phyloP scores from a whole-genome alignment of 2,888 invertebrate genomes.

The Cephus spinipes region DNA sequence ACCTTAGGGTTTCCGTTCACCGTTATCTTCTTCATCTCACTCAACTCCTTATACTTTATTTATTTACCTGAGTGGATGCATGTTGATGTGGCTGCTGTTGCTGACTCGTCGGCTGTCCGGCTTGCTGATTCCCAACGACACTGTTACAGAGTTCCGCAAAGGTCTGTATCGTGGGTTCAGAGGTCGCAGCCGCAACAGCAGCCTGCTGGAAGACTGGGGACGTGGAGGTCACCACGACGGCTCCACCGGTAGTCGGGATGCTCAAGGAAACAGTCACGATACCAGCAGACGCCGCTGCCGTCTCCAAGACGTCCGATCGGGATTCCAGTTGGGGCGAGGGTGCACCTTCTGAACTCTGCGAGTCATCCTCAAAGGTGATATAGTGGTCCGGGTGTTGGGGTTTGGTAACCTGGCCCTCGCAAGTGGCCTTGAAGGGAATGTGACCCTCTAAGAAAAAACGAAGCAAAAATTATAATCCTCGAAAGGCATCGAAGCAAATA shows the following conservation, averaged over 20 bases:
- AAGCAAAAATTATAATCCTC: conserved; percentile 7
- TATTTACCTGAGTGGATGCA: conserved; percentile 55
- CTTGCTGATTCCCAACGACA: conserved; percentile 61
- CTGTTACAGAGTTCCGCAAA: conserved; percentile 73
- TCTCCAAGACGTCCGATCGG: conserved; percentile 71
- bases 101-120: conserved; percentile 29
- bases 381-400: conserved; percentile 89
- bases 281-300: conserved; percentile 75
- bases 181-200: conserved; percentile 34
- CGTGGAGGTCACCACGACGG: conserved; percentile 68
- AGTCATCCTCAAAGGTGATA: conserved; percentile 90
- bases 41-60: not conserved
- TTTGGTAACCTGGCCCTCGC: conserved; percentile 87
- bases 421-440: conserved; percentile 91
- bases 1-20: not conserved
- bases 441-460: conserved; percentile 75
- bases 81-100: conserved; percentile 40
- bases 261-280: conserved; percentile 77
- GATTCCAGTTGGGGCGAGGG: conserved; percentile 68
- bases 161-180: conserved; percentile 57
- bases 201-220: conserved; percentile 68
- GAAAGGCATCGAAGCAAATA: not conserved
- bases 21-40: not conserved
- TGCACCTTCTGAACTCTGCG: conserved; percentile 80
- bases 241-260: conserved; percentile 71